Evolutionary conservation across 64 coral and sea anemone species (phyloP), one percentile per base, ranked within the genome.

Genomic region (Catalaphyllia jardinei): DNA sequence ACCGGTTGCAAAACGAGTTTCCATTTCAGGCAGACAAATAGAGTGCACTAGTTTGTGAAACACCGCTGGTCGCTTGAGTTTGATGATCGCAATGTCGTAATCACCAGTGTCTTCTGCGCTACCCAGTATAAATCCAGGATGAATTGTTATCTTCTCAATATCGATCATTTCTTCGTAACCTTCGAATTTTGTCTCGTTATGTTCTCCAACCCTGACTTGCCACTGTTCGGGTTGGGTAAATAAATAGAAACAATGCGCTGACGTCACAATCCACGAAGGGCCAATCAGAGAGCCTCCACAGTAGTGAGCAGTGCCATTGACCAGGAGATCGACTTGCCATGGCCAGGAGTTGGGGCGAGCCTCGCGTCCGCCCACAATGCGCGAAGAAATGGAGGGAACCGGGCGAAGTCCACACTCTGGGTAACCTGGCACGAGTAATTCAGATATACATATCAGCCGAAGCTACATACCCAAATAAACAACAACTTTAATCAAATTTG

Each of bases 51-150:
- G 87, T 83, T 83, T 92, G 55, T 88, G 63, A 71, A 98, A 94
- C 38, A 89, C 78, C 18, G 93, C 93, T 65, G 96, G 89, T 59
- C 90, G 67, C 69, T 83, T 92, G 24, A 98, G 90, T 90, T 98
- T 94, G 31, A 98, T 90, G 35, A 98, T 77, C 49, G 93, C 96
- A 71, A 94, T 89, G 17, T 98, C 96, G 49, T 91, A 94, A 75
- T 98, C 92, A 10, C 89, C 89, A 22, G 73, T 64, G 18, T 86
- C 76, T 46, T 29, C 84, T 51, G 1, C 27, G 18, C 77, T 65
- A 38, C 25, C 80, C 16, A 91, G 29, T 4, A 39, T 19, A 65
- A 86, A 91, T 35, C 64, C 67, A 1, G 89, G 89, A 86, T 91
- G 89, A 29, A 91, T 77, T 72, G 74, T 46, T 77, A 91, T 91